phyloP scores from a whole-genome alignment of 2,113 vertebrate genomes.

The Emydura subglobosa region DNA sequence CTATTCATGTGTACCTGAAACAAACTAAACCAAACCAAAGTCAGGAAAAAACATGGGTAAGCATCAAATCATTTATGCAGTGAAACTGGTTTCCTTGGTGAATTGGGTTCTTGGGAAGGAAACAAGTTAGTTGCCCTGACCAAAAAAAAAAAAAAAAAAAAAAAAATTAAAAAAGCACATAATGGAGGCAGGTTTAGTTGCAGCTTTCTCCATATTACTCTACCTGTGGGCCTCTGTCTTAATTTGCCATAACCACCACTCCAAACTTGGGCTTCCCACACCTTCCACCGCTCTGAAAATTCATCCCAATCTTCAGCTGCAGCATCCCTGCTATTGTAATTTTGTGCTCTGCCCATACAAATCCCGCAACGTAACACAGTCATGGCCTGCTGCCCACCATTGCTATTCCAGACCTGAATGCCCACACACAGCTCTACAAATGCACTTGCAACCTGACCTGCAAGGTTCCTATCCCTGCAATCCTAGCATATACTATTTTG shows the following conservation, averaged over 20 bases:
- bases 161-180: background rate
- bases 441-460: fast-evolving
- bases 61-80: background rate
- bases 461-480: background rate
- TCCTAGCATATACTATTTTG: background rate
- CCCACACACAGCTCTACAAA: background rate
- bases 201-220: background rate
- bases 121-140: background rate
- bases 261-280: background rate
- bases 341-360: background rate
- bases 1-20: conserved; percentile 8
- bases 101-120: background rate
- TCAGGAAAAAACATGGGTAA: conserved; percentile 2
- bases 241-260: background rate
- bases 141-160: background rate
- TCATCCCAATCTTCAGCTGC: background rate
- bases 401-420: background rate
- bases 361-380: background rate
- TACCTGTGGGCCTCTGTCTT: background rate
- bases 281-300: background rate
- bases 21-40: background rate
- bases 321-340: background rate
- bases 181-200: background rate
- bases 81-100: background rate
- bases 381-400: background rate